Base-by-base conservation (phyloP, 2,113 vertebrate species). In the Budorcas taxicolor region DNA sequence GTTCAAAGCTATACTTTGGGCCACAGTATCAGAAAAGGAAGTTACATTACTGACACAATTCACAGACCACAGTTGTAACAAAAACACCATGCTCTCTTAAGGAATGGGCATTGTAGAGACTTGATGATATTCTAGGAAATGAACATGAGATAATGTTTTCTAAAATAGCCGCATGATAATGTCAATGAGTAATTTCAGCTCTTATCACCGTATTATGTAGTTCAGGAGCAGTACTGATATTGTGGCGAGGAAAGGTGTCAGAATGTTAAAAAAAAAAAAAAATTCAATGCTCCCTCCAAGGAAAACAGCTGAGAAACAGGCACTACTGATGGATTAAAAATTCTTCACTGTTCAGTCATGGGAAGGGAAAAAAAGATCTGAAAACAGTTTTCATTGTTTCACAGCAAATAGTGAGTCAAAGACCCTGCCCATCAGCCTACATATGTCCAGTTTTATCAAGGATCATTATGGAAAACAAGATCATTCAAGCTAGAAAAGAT, bases 71-170 rank as follows among this genome's bases (percentile, higher is more conserved):
- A 31, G 50, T 81, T 93, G 98, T 96, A 98, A 95, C 93, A 98
- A 97, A 98, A 98, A 81, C 0, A 87, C 78, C 43, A 29, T 90
- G 83, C 95, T 96, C 96, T 97, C 97, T 99, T 97, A 97, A 97
- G 67, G 57, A 97, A 43, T 89, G 86, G 96, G 89, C 96, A 81
- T 92, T 87, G 85, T 94, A 90, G 95, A 97, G 96, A 62, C 83
- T 94, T 71, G 83, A 96, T 96, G 97, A 97, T 98, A 97, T 76
- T 97, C 96, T 92, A 98, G 98, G 98, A 99, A 99, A 97, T 0
- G 81, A 98, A 98, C 16, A n/a, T 98, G 97, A 98, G 98, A 99
- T 98, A 98, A 98, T 84, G 1, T 76, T 99, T 99, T 98, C 97
- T 43, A 98, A 98, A 99, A 99, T 98, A 99, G 98, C 78, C 82